These are phyloP conservation scores for Maconellicoccus hirsutus DNA, from an alignment of 1,140 invertebrate species.

Conservation along the genomic window DNA sequence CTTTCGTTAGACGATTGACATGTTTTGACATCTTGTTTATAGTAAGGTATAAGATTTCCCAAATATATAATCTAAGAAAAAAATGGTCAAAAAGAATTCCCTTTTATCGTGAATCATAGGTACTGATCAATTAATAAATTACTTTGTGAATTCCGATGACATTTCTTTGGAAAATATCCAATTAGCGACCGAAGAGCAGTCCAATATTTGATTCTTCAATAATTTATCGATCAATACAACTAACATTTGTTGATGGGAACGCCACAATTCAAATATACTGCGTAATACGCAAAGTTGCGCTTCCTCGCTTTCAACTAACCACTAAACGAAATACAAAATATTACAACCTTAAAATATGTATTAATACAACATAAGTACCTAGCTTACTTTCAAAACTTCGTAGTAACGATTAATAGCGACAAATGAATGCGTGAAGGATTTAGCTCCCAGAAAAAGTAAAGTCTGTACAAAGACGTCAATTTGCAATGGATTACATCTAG, in stretches of 20 bases:
- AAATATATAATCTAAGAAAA: slow-evolving; percentile 67
- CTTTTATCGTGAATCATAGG: background rate
- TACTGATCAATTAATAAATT: slow-evolving; percentile 26
- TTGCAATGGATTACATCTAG: slow-evolving; percentile 72
- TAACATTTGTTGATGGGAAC: slow-evolving; percentile 93
- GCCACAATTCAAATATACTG: slow-evolving; percentile 90
- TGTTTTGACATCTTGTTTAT: slow-evolving; percentile 96
- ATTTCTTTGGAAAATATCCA: slow-evolving; percentile 99
- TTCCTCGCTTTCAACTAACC: slow-evolving; percentile 83
- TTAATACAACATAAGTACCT: background rate
- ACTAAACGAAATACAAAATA: no score
- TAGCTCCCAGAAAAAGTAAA: slow-evolving; percentile 80
- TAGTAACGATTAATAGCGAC: slow-evolving; percentile 95
- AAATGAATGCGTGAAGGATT: slow-evolving; percentile 96
- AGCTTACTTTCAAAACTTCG: slow-evolving; percentile 71
- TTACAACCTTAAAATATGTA: background rate
- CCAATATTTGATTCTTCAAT: slow-evolving; percentile 92
- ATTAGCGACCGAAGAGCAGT: slow-evolving; percentile 91
- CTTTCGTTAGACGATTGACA: slow-evolving; percentile 71
- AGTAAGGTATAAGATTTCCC: slow-evolving; percentile 92
- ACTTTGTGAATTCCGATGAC: slow-evolving; percentile 83
- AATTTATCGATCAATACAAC: slow-evolving; percentile 92
- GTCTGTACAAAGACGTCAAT: slow-evolving; percentile 96
- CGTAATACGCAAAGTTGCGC: slow-evolving; percentile 88
- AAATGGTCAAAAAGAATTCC: background rate